Percentiles rank a stretch among this genome's conserved stretches.
Evolutionary conservation across 2,888 invertebrate genomes (phyloP).

Genomic region (Synergus itoensis): DNA sequence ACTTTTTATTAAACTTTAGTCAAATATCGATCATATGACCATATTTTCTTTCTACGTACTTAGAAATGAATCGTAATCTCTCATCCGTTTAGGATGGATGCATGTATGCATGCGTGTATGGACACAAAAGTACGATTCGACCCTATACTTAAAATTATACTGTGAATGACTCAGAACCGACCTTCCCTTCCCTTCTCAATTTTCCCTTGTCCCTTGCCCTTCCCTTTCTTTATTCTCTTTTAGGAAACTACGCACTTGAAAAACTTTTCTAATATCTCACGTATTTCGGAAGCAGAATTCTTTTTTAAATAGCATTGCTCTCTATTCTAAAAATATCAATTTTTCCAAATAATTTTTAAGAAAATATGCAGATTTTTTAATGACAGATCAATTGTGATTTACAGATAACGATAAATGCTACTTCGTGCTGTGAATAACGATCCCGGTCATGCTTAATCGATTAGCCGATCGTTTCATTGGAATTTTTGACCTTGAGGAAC

Average conservation of each 20-base stretch:
- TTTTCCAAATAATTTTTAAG: too few relatives aligned
- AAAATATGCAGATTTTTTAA: not conserved
- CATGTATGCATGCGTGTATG: not conserved
- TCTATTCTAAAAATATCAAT: too few relatives aligned
- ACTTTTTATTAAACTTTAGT: not conserved
- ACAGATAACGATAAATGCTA: not conserved
- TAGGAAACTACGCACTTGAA: not conserved
- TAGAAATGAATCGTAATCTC: not conserved
- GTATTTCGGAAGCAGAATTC: too few relatives aligned
- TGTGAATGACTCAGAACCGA: slow-evolving; percentile 16
- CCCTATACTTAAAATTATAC: slow-evolving; percentile 9
- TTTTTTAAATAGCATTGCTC: too few relatives aligned
- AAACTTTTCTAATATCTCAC: too few relatives aligned
- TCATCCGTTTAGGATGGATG: not conserved
- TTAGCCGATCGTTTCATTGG: not conserved
- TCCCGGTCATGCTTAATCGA: not conserved
- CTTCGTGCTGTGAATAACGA: not conserved
- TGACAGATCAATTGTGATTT: not conserved
- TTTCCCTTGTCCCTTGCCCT: not conserved
- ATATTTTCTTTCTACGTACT: not conserved
- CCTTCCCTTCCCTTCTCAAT: slow-evolving; percentile 14
- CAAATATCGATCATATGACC: not conserved
- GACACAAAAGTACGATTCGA: slow-evolving; percentile 7
- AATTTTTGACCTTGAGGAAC: not conserved
- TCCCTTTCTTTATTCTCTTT: not conserved